These are phyloP conservation scores for Rhinolophus ferrumequinum DNA, from an alignment of 2,113 vertebrate genomes.

Conservation along the genomic window DNA sequence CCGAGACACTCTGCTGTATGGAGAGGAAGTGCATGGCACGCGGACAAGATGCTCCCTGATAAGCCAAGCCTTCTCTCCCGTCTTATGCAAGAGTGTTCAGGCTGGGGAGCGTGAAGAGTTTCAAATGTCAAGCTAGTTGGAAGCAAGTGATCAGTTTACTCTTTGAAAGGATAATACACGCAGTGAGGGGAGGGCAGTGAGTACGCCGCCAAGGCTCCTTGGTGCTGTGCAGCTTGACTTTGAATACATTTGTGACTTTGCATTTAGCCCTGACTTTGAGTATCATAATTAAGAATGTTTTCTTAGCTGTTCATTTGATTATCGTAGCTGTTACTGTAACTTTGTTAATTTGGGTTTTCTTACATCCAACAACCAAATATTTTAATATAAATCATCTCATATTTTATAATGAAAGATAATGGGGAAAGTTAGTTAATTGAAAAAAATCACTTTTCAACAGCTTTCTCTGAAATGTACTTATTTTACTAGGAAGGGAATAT, in stretches of 20 bases:
- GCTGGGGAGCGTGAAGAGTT: too few relatives aligned
- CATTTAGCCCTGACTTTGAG: not conserved
- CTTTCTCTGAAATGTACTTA: not conserved
- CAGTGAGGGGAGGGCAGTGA: too few relatives aligned
- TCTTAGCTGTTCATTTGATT: not conserved
- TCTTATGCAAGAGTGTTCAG: too few relatives aligned
- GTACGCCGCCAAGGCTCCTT: not conserved
- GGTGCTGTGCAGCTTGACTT: not conserved
- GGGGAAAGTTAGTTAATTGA: not conserved
- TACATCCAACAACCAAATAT: not conserved
- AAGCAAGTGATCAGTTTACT: not conserved
- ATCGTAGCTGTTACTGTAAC: not conserved
- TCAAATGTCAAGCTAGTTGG: not conserved
- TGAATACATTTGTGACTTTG: not conserved
- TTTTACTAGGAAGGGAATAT: not conserved
- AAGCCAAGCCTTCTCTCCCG: not conserved
- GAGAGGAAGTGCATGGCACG: too few relatives aligned
- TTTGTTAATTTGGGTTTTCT: not conserved
- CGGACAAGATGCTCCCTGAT: fast-evolving
- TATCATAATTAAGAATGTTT: not conserved
- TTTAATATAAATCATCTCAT: not conserved
- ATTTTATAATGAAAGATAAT: not conserved
- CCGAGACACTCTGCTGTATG: not conserved
- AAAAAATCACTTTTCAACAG: not conserved
- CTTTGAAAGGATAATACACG: not conserved